Evolutionary conservation across 1,140 invertebrate genomes (phyloP).

Genomic region (Zaprionus kolodkinae): DNA sequence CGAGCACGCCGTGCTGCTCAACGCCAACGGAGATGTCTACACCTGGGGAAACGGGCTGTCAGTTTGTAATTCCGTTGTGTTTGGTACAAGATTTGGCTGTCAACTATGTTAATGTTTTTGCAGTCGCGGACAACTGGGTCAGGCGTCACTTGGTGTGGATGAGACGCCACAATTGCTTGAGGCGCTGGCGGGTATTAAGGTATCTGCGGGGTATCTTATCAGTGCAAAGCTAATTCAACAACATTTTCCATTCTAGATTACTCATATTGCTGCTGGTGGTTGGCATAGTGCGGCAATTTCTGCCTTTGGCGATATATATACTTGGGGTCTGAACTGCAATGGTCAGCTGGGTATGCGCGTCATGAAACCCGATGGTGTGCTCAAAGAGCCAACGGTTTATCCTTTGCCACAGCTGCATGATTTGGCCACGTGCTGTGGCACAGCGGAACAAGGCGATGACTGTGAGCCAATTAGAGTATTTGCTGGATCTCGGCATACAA

Average conservation of each 20-base stretch:
- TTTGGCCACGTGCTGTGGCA: conserved; percentile 66
- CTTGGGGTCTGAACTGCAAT: conserved; percentile 96
- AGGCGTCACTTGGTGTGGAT: conserved; percentile 88
- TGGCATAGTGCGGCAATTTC: conserved; percentile 94
- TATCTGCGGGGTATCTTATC: conserved; percentile 51
- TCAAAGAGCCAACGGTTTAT: conserved; percentile 75
- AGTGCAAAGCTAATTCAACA: not conserved
- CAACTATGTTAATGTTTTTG: conserved; percentile 8
- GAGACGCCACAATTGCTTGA: conserved; percentile 88
- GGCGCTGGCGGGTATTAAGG: conserved; percentile 89
- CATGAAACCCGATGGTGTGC: conserved; percentile 60
- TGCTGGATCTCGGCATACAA: conserved; percentile 89
- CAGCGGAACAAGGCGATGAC: conserved; percentile 1
- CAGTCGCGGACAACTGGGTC: conserved; percentile 94
- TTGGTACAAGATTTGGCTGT: not conserved
- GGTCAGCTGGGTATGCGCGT: conserved; percentile 91
- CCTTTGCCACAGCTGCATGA: conserved; percentile 72
- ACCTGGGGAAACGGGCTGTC: conserved; percentile 93
- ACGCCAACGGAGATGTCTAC: conserved; percentile 89
- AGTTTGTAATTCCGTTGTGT: conserved; percentile 48
- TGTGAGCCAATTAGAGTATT: conserved; percentile 86
- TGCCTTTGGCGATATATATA: conserved; percentile 91
- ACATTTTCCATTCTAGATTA: conserved; percentile 79
- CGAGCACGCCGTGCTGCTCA: conserved; percentile 91
- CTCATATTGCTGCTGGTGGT: conserved; percentile 90